Conservation (phyloP, 37 sponge, comb jelly and placozoan species). For the Cliona cf. orientalis region DNA sequence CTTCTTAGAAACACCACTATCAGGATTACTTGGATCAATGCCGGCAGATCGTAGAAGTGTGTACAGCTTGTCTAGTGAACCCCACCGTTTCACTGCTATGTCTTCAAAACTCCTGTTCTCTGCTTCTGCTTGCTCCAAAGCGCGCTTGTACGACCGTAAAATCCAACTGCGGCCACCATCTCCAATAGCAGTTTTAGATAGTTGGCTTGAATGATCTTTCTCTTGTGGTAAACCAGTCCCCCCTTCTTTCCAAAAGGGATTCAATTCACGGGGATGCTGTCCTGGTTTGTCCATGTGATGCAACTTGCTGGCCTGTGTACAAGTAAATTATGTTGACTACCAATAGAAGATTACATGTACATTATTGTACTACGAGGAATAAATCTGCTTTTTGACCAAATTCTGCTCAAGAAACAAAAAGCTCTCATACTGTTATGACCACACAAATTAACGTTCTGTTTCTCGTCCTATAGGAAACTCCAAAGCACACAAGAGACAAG, state of each 20-base stretch:
- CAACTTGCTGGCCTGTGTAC: no score
- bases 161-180: slow-evolving; percentile 82
- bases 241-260: slow-evolving; percentile 88
- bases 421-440: no score
- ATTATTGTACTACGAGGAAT: no score
- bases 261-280: slow-evolving; percentile 77
- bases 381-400: no score
- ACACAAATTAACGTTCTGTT: no score
- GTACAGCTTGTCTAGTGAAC: slow-evolving; percentile 68
- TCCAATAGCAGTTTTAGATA: not conserved
- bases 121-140: slow-evolving; percentile 61
- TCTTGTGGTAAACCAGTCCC: slow-evolving; percentile 70
- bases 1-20: slow-evolving; percentile 6
- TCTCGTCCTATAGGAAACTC: no score
- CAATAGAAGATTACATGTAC: no score
- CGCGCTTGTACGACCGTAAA: slow-evolving; percentile 73
- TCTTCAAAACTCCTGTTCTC: slow-evolving; percentile 43
- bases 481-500: no score
- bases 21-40: slow-evolving; percentile 65
- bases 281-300: slow-evolving; percentile 75
- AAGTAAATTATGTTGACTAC: no score
- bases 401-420: no score
- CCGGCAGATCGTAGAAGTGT: slow-evolving; percentile 55
- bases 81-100: slow-evolving; percentile 76
- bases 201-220: not conserved